Percentiles rank a stretch among this genome's conserved stretches.
phyloP scores from a whole-genome alignment of 2,113 vertebrate species.

The Hipposideros armiger region DNA sequence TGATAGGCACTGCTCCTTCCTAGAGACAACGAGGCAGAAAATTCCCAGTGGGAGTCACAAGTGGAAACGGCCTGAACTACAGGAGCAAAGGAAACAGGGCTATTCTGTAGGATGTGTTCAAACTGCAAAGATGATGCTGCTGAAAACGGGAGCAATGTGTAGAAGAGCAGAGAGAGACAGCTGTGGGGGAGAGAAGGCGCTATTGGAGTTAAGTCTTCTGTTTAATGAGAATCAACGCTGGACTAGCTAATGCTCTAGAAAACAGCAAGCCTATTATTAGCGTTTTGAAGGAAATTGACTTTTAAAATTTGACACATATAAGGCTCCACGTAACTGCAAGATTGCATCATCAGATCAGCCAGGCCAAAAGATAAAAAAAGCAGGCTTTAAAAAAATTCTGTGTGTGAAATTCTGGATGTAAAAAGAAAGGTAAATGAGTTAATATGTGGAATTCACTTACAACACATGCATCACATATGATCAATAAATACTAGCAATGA shows the following conservation, averaged over 20 bases:
- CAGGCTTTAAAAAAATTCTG: not conserved
- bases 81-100: not conserved
- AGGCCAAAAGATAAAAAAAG: not conserved
- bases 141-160: not conserved
- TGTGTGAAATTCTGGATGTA: not conserved
- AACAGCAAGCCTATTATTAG: not conserved
- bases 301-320: not conserved
- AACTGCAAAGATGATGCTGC: not conserved
- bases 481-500: not conserved
- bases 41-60: not conserved
- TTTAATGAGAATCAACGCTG: not conserved
- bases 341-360: not conserved
- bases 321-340: not conserved
- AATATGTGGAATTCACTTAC: accelerated
- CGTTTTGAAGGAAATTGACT: not conserved
- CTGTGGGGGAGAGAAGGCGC: not conserved
- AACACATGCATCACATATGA: accelerated
- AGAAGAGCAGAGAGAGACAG: not conserved
- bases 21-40: conserved; percentile 37
- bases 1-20: conserved; percentile 12
- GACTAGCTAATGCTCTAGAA: not conserved
- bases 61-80: not conserved
- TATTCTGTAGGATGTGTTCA: not conserved
- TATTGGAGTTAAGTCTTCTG: not conserved
- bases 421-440: not conserved